Base-by-base conservation (phyloP, 2,113 vertebrate species). In the Panthera uncia region DNA sequence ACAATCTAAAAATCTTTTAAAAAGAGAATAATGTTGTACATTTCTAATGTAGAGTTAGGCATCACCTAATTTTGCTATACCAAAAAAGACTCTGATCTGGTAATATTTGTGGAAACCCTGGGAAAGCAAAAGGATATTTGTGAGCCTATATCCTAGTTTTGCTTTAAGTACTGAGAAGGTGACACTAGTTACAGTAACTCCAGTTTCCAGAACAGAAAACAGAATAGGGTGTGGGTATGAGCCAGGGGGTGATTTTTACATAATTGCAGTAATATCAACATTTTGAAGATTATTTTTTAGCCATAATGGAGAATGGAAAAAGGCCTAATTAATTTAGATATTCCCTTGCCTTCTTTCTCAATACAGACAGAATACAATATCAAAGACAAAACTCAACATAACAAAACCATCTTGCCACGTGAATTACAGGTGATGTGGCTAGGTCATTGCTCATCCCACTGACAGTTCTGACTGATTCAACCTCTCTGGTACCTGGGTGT, bases 221-320 rank as follows among this genome's bases (percentile, higher is more conserved):
- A 82, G 21, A 92, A 38, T 12, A 81, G 36, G 45, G 23, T 50
- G 12, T 3, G 15, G 19, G 2, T 45, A 73, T 21, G 52, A 69
- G 29, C 25, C 48, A 66, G 27, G n/a, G 33, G 19, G 55, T 41
- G 31, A 78, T 48, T 66, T 91, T 84, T 80, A 79, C 18, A 45
- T 68, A 61, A 52, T 2, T 69, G 61, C 27, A 74, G 45, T 36
- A 90, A 55, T 31, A 63, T 33, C 21, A 87, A 18, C 52, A 79
- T 89, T 92, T 80, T 89, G 91, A 78, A 23, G 21, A 81, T 63
- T 80, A 33, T 61, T 92, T 73, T 95, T 86, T 81, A 94, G 33
- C 5, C 48, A 41, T 61, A 61, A 31, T 10, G 61, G 55, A 93
- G 71, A 84, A 74, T 29, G 89, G n/a, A 73, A 68, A 29, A 68